Conservation (phyloP, 2,797 vertebrate species). For the Helicolenus hilgendorfi region DNA sequence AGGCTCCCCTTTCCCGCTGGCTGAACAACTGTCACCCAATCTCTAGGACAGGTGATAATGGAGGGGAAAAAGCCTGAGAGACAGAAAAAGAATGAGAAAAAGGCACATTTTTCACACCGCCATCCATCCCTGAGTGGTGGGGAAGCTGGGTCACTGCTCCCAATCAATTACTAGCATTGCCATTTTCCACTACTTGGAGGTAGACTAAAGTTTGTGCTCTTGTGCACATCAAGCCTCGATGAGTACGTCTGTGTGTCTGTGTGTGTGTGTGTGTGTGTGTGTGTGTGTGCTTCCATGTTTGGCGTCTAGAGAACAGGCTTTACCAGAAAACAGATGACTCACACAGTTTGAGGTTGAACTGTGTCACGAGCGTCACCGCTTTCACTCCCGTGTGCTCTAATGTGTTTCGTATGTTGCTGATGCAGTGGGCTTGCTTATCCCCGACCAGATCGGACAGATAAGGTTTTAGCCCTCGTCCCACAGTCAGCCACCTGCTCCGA, state of each 20-base stretch:
- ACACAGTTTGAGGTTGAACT: slow-evolving; percentile 77
- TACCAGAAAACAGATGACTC: slow-evolving; percentile 74
- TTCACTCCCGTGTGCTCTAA: slow-evolving; percentile 60
- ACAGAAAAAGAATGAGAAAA: slow-evolving; percentile 61
- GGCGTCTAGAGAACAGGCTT: slow-evolving; percentile 43
- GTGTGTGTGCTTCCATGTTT: slow-evolving; percentile 9
- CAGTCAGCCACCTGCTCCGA: slow-evolving; percentile 73
- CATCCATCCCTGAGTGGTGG: slow-evolving; percentile 33
- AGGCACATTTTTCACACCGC: slow-evolving; percentile 69
- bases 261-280: slow-evolving; percentile 16
- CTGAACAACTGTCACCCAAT: slow-evolving; percentile 79
- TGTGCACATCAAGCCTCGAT: slow-evolving; percentile 11
- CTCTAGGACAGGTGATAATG: slow-evolving; percentile 81
- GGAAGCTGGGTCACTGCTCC: slow-evolving; percentile 69
- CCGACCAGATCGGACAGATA: slow-evolving; percentile 68
- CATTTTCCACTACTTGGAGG: slow-evolving; percentile 56
- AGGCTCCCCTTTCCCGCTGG: slow-evolving; percentile 80
- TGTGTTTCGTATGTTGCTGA: slow-evolving; percentile 64
- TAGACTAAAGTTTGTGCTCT: slow-evolving; percentile 39
- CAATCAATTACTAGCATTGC: slow-evolving; percentile 76
- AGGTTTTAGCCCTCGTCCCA: slow-evolving; percentile 45
- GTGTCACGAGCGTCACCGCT: slow-evolving; percentile 58
- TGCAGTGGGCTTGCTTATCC: slow-evolving; percentile 57
- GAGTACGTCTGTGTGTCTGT: not conserved
- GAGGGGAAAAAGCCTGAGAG: slow-evolving; percentile 52